Evolutionary conservation across 2,888 invertebrate genomes (phyloP).

Genomic region (Diaphora mendica): DNA sequence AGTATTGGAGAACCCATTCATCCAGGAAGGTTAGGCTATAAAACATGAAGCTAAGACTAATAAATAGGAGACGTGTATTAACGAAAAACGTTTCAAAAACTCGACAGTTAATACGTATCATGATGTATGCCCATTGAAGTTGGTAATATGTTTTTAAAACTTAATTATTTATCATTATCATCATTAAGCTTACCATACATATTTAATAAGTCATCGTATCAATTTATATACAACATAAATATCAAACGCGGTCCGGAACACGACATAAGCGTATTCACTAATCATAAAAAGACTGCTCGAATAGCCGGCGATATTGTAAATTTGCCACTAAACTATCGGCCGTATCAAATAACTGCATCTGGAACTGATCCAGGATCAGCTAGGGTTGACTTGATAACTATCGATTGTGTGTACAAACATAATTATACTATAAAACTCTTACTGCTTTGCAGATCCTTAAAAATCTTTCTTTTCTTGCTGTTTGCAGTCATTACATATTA

Average conservation of each 20-base stretch:
- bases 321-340: conserved; percentile 13
- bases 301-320: conserved; percentile 12
- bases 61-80: too few relatives aligned
- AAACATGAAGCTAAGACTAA: too few relatives aligned
- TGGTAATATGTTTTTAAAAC: neutral
- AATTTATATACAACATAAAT: neutral
- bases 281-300: neutral
- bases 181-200: neutral
- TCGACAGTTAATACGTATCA: too few relatives aligned
- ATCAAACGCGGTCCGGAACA: neutral
- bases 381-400: conserved; percentile 7
- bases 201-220: neutral
- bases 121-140: neutral
- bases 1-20: too few relatives aligned
- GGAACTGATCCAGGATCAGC: conserved; percentile 19
- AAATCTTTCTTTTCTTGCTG: neutral
- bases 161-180: neutral
- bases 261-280: neutral
- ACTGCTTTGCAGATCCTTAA: neutral
- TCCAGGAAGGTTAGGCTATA: too few relatives aligned
- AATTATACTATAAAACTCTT: conserved; percentile 1
- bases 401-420: conserved; percentile 5
- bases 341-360: conserved; percentile 25
- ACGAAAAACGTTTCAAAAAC: too few relatives aligned
- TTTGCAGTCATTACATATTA: neutral